Conservation (phyloP, 2,888 invertebrate species). For the Cephus pulcher region DNA sequence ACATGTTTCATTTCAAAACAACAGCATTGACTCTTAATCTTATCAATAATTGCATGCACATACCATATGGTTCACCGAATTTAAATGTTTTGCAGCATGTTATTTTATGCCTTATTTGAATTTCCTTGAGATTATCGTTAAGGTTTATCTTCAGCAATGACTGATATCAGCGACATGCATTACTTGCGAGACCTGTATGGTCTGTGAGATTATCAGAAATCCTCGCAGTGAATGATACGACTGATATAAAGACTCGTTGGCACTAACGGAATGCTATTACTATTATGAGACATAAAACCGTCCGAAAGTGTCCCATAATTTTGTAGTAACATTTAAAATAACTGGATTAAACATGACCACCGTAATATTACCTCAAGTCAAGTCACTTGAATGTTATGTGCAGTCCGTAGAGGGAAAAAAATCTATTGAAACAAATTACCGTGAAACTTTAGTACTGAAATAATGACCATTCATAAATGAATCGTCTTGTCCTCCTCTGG, state of each 20-base stretch:
- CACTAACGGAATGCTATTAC: neutral
- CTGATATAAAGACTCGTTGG: neutral
- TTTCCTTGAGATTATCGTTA: slow-evolving; percentile 43
- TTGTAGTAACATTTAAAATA: neutral
- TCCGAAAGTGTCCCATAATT: neutral
- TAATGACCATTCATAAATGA: neutral
- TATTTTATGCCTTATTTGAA: slow-evolving; percentile 37
- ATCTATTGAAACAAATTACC: neutral
- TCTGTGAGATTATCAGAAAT: neutral
- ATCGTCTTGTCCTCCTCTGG: neutral
- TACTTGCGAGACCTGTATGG: neutral
- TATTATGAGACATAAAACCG: neutral
- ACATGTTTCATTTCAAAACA: slow-evolving; percentile 12
- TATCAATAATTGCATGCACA: slow-evolving; percentile 21
- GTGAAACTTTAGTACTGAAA: slow-evolving; percentile 13
- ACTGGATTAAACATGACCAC: neutral
- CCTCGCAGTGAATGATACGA: neutral
- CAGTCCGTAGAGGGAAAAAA: neutral
- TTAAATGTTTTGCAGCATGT: neutral
- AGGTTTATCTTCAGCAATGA: slow-evolving; percentile 4
- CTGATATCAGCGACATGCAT: neutral
- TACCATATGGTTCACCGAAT: neutral
- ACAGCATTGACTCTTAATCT: slow-evolving; percentile 20
- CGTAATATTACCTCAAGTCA: neutral
- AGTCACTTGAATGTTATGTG: neutral